Evolutionary conservation across 2,888 invertebrate genomes (phyloP).

Genomic region (Caenorhabditis panamensis): DNA sequence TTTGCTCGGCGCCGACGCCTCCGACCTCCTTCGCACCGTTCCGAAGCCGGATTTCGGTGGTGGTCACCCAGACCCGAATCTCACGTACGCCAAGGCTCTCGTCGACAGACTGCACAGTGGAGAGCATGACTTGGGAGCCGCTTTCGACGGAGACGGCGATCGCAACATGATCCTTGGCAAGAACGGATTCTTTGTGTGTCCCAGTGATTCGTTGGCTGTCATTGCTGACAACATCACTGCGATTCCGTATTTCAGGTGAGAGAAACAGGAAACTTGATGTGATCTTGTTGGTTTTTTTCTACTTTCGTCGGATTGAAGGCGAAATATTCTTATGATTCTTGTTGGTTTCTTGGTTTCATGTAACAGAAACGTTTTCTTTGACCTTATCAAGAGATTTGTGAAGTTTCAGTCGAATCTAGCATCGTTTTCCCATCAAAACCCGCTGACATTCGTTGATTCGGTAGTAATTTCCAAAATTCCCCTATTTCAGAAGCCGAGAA

Average conservation of each 20-base stretch:
- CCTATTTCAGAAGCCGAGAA: constrained; percentile 85
- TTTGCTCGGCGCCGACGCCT: constrained; percentile 88
- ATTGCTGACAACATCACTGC: constrained; percentile 91
- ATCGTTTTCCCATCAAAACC: too few relatives aligned
- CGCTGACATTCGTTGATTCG: too few relatives aligned
- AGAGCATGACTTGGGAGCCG: constrained; percentile 90
- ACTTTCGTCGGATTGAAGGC: too few relatives aligned
- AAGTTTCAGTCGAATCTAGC: too few relatives aligned
- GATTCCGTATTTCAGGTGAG: constrained; percentile 97
- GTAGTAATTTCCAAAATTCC: too few relatives aligned
- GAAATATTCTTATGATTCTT: too few relatives aligned
- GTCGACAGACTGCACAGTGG: constrained; percentile 86
- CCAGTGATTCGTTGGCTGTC: constrained; percentile 95
- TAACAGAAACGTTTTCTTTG: too few relatives aligned
- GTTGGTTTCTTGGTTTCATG: too few relatives aligned
- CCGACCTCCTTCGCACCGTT: constrained; percentile 86
- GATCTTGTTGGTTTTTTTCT: too few relatives aligned
- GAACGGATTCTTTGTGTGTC: constrained; percentile 96
- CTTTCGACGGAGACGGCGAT: constrained; percentile 99
- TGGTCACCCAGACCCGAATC: constrained; percentile 95
- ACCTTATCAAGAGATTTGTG: too few relatives aligned
- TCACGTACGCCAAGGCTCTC: constrained; percentile 90
- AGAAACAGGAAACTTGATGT: too few relatives aligned
- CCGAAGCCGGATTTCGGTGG: constrained; percentile 97
- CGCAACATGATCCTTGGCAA: constrained; percentile 98